Conservation (phyloP, 2,797 vertebrate species). For the Pseudocheirus occidentalis region DNA sequence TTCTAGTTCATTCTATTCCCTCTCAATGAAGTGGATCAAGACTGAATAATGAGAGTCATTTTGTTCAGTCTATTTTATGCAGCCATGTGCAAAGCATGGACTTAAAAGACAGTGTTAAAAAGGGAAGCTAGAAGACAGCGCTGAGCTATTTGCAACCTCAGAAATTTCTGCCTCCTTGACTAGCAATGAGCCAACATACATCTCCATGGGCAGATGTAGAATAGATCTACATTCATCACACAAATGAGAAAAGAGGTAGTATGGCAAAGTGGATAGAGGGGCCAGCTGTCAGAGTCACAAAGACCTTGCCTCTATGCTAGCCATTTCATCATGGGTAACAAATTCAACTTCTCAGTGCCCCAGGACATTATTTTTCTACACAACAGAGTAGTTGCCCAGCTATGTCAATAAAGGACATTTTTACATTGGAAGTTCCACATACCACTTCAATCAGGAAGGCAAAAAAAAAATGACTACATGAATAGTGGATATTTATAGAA, state of each 20-base stretch:
- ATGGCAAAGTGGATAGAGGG: neutral
- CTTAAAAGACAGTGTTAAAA: neutral
- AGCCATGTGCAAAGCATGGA: neutral
- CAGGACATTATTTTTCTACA: neutral
- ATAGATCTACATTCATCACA: neutral
- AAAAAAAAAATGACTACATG: neutral
- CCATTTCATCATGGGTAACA: neutral
- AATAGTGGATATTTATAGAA: neutral
- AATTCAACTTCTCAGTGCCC: neutral
- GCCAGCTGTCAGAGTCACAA: neutral
- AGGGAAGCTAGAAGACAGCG: neutral
- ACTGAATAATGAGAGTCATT: neutral
- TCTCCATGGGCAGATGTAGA: neutral
- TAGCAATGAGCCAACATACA: neutral
- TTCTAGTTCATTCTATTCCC: neutral
- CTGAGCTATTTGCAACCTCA: neutral
- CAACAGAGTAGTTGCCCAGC: neutral
- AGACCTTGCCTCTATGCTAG: neutral
- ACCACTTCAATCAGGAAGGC: neutral
- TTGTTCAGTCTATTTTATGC: constrained; percentile 7
- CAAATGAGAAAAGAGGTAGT: neutral
- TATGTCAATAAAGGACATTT: neutral
- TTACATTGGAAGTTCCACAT: neutral
- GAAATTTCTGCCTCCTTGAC: neutral
- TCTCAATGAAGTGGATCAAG: neutral